phyloP scores from a whole-genome alignment of 2,888 invertebrate genomes.

The Cryptus armator region DNA sequence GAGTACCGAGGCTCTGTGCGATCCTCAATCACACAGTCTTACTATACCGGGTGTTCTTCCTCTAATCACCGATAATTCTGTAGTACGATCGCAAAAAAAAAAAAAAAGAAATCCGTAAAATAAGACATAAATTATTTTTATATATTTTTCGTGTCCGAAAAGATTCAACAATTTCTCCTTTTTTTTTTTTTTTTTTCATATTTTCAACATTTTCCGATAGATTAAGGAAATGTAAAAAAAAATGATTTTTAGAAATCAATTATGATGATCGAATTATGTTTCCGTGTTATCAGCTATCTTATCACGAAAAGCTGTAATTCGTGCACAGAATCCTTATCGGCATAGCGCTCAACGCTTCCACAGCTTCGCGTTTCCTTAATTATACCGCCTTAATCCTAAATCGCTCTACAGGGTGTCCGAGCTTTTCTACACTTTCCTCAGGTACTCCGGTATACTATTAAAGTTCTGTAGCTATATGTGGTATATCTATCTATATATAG shows the following conservation, averaged over 20 bases:
- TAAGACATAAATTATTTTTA: neutral
- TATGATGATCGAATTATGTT: neutral
- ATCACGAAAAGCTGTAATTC: neutral
- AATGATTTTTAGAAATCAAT: neutral
- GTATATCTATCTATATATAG: slow-evolving; percentile 29
- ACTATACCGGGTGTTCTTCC: slow-evolving; percentile 60
- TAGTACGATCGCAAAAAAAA: neutral
- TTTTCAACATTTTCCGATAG: too few relatives aligned
- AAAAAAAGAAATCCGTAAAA: neutral
- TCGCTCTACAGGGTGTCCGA: slow-evolving; percentile 37
- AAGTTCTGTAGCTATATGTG: slow-evolving; percentile 8
- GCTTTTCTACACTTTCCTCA: neutral
- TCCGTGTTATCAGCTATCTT: too few relatives aligned
- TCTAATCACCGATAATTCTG: slow-evolving; percentile 3
- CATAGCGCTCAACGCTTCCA: neutral
- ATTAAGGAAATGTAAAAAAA: neutral
- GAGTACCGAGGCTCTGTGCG: slow-evolving; percentile 49
- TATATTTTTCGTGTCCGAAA: neutral
- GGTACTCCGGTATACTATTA: slow-evolving; percentile 14
- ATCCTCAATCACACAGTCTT: slow-evolving; percentile 62
- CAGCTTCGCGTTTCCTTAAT: neutral
- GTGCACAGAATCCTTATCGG: slow-evolving; percentile 1
- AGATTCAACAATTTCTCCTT: too few relatives aligned
- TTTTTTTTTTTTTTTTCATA: too few relatives aligned
- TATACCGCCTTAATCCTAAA: neutral